These are phyloP conservation scores for Hiodon tergisus DNA, from an alignment of 2,113 vertebrate species.

Conservation along the genomic window DNA sequence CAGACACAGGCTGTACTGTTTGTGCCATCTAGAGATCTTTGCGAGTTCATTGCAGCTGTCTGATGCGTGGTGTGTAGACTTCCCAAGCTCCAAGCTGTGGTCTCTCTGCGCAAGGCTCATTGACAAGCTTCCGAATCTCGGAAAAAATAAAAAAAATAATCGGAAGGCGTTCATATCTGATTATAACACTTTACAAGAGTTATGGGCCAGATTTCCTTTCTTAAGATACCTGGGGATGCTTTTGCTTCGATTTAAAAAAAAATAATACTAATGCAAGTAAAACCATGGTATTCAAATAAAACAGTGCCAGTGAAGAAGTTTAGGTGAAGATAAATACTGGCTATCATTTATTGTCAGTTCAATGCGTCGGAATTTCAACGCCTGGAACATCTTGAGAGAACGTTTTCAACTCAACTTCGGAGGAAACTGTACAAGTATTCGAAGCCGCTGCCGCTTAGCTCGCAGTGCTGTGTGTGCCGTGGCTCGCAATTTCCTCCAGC, in stretches of 20 bases:
- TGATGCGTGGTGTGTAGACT: slow-evolving; percentile 3
- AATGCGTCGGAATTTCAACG: slow-evolving; percentile 12
- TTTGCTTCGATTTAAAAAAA: slow-evolving; percentile 2
- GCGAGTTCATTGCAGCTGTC: slow-evolving; percentile 22
- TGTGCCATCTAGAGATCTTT: slow-evolving; percentile 43
- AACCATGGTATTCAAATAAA: background rate
- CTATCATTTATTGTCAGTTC: background rate
- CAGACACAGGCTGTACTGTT: slow-evolving; percentile 15
- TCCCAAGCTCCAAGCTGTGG: background rate
- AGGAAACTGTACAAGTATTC: slow-evolving; percentile 23
- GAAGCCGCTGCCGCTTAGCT: slow-evolving; percentile 14
- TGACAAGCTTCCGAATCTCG: background rate
- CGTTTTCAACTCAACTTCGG: slow-evolving; percentile 23
- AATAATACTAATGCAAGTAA: background rate
- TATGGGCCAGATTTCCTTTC: background rate
- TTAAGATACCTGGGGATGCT: background rate
- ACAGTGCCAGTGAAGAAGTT: background rate
- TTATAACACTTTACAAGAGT: background rate
- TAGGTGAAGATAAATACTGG: slow-evolving; percentile 5
- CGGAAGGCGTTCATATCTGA: background rate
- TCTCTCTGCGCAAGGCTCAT: background rate
- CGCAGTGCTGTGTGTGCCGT: background rate
- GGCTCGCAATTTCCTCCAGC: slow-evolving; percentile 1
- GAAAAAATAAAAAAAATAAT: background rate
- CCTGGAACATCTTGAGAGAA: background rate